A percentile compares a stretch with the other conserved stretches of the same genome.
These are phyloP conservation scores for Stenodera caucasica DNA, from an alignment of 2,888 invertebrate genomes.

Conservation along the genomic window DNA sequence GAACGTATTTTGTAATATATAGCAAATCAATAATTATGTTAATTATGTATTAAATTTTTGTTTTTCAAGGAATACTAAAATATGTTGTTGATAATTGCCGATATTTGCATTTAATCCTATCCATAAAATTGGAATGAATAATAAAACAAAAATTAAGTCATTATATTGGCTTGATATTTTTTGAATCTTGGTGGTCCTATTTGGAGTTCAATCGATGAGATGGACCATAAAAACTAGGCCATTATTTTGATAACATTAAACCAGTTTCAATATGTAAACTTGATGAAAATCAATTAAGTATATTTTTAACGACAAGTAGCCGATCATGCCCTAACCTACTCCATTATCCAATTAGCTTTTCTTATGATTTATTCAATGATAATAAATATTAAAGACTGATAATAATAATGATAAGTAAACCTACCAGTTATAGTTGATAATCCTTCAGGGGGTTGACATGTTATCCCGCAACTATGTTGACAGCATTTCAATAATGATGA, in stretches of 20 bases:
- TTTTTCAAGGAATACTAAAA: neutral
- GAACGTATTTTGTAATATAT: too few species aligned
- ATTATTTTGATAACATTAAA: slow-evolving; percentile 47
- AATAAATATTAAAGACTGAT: neutral
- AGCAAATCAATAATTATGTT: neutral
- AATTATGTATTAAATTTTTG: neutral
- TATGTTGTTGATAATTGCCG: neutral
- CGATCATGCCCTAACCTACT: too few species aligned
- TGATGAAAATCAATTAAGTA: slow-evolving; percentile 36
- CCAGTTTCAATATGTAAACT: slow-evolving; percentile 44
- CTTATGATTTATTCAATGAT: slow-evolving; percentile 8
- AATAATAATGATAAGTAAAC: slow-evolving; percentile 23
- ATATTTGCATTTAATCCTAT: slow-evolving; percentile 7
- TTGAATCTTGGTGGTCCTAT: slow-evolving; percentile 44
- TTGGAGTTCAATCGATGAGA: slow-evolving; percentile 41
- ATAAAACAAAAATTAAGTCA: too few species aligned
- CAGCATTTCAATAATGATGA: slow-evolving; percentile 72
- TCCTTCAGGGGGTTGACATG: slow-evolving; percentile 67
- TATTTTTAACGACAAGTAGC: neutral
- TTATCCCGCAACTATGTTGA: slow-evolving; percentile 66
- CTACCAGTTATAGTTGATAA: slow-evolving; percentile 63
- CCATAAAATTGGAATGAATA: too few species aligned
- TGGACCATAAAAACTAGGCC: slow-evolving; percentile 42
- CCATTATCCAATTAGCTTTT: slow-evolving; percentile 17
- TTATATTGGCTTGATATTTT: slow-evolving; percentile 30